A percentile compares a stretch with the other conserved stretches of the same genome.
These are phyloP conservation scores for Carlito syrichta DNA, from an alignment of 2,113 vertebrate genomes.

Conservation along the genomic window DNA sequence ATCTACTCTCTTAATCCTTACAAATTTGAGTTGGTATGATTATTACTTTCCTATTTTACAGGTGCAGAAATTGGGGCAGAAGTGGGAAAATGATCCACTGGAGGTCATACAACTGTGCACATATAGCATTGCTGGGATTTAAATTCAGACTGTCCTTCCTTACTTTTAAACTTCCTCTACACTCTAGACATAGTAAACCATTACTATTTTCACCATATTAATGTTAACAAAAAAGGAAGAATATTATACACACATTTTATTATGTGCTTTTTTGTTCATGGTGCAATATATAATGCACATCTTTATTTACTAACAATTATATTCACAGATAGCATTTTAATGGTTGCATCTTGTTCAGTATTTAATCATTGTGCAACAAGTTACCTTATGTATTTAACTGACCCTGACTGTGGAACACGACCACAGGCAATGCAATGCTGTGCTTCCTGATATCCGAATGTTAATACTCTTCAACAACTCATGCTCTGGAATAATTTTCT, in stretches of 20 bases:
- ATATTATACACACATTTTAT: accelerated
- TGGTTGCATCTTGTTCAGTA: accelerated
- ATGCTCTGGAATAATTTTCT: neutral
- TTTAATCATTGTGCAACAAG: neutral
- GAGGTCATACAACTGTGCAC: neutral
- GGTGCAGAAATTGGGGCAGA: neutral
- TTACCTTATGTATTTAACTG: accelerated
- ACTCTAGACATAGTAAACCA: neutral
- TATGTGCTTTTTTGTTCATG: neutral
- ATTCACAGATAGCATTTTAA: no score
- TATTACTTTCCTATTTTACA: neutral
- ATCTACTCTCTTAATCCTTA: neutral
- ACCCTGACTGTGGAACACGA: accelerated
- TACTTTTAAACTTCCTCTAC: neutral
- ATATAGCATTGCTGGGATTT: accelerated
- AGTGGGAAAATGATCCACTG: neutral
- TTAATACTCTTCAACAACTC: accelerated
- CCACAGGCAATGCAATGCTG: neutral
- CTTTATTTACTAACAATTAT: neutral
- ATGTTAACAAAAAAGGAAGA: neutral
- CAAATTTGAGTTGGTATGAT: accelerated
- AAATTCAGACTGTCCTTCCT: no score
- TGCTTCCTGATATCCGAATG: accelerated
- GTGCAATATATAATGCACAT: accelerated
- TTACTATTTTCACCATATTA: accelerated